Conservation (phyloP, 2,797 vertebrate species). For the Argentina silus region DNA sequence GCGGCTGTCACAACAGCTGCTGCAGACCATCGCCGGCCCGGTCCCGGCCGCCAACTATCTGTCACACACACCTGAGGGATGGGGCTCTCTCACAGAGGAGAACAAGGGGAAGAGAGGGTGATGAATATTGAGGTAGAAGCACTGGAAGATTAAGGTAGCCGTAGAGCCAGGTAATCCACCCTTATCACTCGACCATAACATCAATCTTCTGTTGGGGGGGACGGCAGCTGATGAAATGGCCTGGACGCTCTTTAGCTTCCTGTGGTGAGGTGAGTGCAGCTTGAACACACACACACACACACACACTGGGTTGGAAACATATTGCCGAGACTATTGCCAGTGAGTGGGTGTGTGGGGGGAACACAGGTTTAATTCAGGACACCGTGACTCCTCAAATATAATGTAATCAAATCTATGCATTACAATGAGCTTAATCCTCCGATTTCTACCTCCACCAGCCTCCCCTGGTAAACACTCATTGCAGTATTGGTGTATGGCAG, state of each 20-base stretch:
- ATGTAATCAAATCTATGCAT: too few species aligned
- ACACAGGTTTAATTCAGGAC: too few species aligned
- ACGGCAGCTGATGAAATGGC: not conserved
- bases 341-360: not conserved
- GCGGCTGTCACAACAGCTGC: slow-evolving; percentile 41
- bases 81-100: not conserved
- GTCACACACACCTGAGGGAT: slow-evolving; percentile 25
- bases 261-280: not conserved
- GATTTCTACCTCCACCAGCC: too few species aligned
- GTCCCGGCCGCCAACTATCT: not conserved
- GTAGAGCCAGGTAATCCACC: not conserved
- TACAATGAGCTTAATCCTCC: too few species aligned
- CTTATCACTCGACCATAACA: not conserved
- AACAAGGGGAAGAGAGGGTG: not conserved
- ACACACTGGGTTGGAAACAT: not conserved
- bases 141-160: slow-evolving; percentile 1
- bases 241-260: not conserved
- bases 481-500: too few species aligned
- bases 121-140: not conserved
- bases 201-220: not conserved
- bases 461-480: too few species aligned
- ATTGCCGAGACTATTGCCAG: not conserved
- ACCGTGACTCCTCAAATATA: too few species aligned
- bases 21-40: slow-evolving; percentile 12
- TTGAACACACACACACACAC: slow-evolving; percentile 4